Evolutionary conservation across 2,888 invertebrate genomes (phyloP), one percentile per base, ranked within the genome.

Genomic region (Argyresthia goedartella): DNA sequence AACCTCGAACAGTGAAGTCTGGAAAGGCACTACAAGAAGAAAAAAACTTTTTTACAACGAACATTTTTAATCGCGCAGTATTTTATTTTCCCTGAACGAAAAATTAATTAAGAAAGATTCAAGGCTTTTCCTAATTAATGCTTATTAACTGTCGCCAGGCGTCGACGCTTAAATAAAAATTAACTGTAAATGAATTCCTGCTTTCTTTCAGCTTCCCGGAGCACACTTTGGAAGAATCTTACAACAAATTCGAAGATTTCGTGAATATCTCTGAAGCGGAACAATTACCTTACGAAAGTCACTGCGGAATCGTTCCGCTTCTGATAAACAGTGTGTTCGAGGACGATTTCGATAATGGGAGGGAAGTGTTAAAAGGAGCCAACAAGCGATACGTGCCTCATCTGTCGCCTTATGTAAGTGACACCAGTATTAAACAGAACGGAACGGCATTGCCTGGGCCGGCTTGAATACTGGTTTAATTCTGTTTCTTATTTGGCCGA

Each of bases 321-420:
- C 67, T 73, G 1, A 39, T 55, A 1, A 49, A 51, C 34, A 41
- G 42, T 9, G 48, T 41, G 9, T 50, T 43, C 25, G 51, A 42
- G 10, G 11, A 39, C 33, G 34, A 47, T 0, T 75, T 82, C 16
- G 62, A 69, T 3, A 69, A 67, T 16, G 54, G 66, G 55, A 46
- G 0, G 73, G 75, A 54, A 59, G 66, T 1, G 4, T 51, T 85
- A 9, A 67, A 55, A 50, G 59, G 57, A 33, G 66, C 64, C 16
- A 57, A 57, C 0, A 84, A 72, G 58, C 66, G 71, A 52, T 81
- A 72, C 56, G 59, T 84, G 0, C 82, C 84, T 0, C 82, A 82
- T 55, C 60, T 86, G 2, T 76, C 82, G 0, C 86, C 86, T 7
- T 75, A 76, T 57, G 85, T 86, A 70, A 80, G 85, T 79, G 48